These are phyloP conservation scores for Frankliniella intonsa DNA, from an alignment of 2,888 invertebrate species.

Conservation along the genomic window DNA sequence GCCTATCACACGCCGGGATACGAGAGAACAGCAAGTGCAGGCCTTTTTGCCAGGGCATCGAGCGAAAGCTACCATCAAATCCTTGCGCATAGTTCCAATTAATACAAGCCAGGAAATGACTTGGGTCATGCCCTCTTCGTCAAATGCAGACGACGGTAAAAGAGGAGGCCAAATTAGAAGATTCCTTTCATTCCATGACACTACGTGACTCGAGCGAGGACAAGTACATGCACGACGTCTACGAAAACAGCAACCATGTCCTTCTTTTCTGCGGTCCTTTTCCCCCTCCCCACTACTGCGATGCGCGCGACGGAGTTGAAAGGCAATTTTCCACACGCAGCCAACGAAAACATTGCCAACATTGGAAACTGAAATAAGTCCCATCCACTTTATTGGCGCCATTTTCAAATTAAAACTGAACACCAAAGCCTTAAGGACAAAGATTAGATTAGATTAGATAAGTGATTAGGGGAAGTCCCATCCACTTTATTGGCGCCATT, in stretches of 20 bases:
- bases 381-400: no score
- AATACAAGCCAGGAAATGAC: not conserved
- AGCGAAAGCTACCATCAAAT: not conserved
- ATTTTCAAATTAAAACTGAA: no score
- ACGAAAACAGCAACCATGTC: not conserved
- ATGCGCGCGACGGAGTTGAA: no score
- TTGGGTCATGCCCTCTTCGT: not conserved
- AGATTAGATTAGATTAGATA: no score
- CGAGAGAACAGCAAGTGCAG: not conserved
- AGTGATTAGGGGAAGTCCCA: no score
- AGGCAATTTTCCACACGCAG: no score
- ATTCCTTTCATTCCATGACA: slow-evolving; percentile 17
- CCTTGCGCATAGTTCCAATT: not conserved
- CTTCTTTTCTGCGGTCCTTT: no score
- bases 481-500: no score
- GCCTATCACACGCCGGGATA: not conserved
- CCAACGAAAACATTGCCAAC: no score
- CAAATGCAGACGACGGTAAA: not conserved
- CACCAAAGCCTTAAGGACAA: no score
- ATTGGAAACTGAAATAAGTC: no score
- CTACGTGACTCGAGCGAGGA: slow-evolving; percentile 15
- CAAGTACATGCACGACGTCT: not conserved
- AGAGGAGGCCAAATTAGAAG: not conserved
- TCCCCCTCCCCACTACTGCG: no score
- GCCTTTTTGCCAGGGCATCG: not conserved